Evolutionary conservation across 2,113 vertebrate genomes (phyloP).

Genomic region (Grammomys dolichurus): DNA sequence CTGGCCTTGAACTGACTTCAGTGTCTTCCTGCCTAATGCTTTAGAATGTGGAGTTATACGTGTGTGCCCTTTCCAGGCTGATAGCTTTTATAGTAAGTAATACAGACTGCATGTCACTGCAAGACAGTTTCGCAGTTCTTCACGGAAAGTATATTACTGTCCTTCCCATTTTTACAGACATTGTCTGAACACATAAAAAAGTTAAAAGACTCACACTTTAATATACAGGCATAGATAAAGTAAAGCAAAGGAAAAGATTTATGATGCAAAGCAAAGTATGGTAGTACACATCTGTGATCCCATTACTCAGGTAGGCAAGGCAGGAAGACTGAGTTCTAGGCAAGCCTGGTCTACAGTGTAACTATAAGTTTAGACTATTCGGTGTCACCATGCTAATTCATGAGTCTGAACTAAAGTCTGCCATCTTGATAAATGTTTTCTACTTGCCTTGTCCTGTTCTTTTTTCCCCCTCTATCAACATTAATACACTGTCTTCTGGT

Average conservation of each 20-base stretch:
- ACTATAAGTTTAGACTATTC: not conserved
- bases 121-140: not conserved
- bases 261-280: not conserved
- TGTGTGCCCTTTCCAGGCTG: not conserved
- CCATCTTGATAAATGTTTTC: not conserved
- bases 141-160: fast-evolving
- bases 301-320: not conserved
- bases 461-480: not conserved
- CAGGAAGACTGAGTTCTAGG: not conserved
- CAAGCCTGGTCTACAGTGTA: not conserved
- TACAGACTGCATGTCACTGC: not conserved
- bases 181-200: not conserved
- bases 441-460: not conserved
- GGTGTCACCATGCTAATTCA: not conserved
- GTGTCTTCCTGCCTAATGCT: not conserved
- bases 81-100: not conserved
- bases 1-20: too few relatives aligned
- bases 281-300: not conserved
- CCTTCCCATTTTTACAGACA: not conserved
- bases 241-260: not conserved
- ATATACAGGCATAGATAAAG: not conserved
- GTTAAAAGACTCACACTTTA: not conserved
- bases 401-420: not conserved
- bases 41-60: not conserved
- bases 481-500: not conserved